Evolutionary conservation across 92 coral and sea anemone genomes (phyloP).

Genomic region (Heliopora coerulea): DNA sequence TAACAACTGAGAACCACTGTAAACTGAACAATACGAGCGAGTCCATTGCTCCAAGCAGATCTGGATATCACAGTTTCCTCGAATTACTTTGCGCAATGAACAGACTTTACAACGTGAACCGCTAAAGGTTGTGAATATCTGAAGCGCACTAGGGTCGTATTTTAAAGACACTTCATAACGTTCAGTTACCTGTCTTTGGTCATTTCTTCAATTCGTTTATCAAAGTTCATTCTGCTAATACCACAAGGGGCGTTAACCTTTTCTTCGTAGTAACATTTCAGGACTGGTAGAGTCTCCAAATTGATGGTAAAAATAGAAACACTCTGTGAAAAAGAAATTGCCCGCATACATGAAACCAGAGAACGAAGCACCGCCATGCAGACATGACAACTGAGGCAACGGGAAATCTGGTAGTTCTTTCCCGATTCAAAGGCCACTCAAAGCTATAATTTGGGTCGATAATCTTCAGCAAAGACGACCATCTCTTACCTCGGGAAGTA

Average conservation of each 20-base stretch:
- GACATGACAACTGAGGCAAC: no score
- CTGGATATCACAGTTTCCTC: no score
- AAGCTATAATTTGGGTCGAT: background rate
- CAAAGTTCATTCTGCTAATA: background rate
- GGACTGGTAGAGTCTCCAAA: constrained; percentile 10
- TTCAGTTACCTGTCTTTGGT: constrained; percentile 13
- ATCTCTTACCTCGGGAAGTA: constrained; percentile 26
- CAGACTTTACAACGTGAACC: no score
- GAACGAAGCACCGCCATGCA: no score
- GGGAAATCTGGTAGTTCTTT: background rate
- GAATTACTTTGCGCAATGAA: no score
- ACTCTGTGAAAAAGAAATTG: constrained; percentile 1
- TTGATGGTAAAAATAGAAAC: constrained; percentile 10
- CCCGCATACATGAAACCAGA: no score
- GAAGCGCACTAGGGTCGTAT: background rate
- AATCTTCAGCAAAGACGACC: no score
- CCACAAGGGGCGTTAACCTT: background rate
- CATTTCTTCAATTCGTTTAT: constrained; percentile 26
- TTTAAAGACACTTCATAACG: background rate
- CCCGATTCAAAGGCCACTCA: no score
- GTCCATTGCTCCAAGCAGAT: no score
- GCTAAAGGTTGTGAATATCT: no score
- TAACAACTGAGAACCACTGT: no score
- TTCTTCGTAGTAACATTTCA: constrained; percentile 11
- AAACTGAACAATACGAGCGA: no score